Percentiles rank a stretch among this genome's conserved stretches.
Conservation (phyloP, 1,140 invertebrate genomes). For the Scylla paramamosain region DNA sequence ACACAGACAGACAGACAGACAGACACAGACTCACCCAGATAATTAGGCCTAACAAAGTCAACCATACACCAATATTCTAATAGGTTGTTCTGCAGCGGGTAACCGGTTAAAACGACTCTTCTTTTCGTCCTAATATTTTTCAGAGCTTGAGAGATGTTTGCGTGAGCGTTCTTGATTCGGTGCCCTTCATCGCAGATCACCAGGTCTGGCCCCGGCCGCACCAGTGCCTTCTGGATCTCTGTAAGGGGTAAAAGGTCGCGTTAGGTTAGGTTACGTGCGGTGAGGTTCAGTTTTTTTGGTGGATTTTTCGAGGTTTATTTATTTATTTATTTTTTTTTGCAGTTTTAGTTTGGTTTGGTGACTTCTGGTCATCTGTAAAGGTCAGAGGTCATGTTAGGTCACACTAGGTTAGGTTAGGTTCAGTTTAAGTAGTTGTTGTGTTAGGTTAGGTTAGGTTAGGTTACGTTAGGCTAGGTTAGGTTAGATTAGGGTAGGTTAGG, state of each 20-base stretch:
- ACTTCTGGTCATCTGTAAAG: too few relatives aligned
- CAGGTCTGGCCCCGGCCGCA: constrained; percentile 95
- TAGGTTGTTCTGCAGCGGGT: constrained; percentile 97
- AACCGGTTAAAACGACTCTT: constrained; percentile 94
- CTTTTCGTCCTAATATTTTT: constrained; percentile 95
- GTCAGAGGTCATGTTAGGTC: too few relatives aligned
- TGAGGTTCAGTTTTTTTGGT: background rate
- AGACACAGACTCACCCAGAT: constrained; percentile 83
- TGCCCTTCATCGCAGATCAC: constrained; percentile 98
- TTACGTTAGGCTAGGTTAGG: too few relatives aligned
- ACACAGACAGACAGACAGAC: too few relatives aligned
- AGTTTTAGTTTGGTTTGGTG: too few relatives aligned
- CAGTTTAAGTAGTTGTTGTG: too few relatives aligned
- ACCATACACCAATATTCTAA: constrained; percentile 99
- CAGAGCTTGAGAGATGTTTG: constrained; percentile 94
- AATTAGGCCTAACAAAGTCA: constrained; percentile 95
- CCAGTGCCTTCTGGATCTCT: constrained; percentile 92
- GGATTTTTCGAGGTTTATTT: too few relatives aligned
- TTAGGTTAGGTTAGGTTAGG: too few relatives aligned
- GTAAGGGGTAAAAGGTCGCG: constrained; percentile 76
- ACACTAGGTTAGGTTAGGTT: too few relatives aligned
- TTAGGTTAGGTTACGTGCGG: constrained; percentile 48
- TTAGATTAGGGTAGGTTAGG: too few relatives aligned
- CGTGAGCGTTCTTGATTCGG: constrained; percentile 97
- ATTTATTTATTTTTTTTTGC: too few relatives aligned